These are phyloP conservation scores for Sardina pilchardus DNA, from an alignment of 2,113 vertebrate genomes.

Conservation along the genomic window DNA sequence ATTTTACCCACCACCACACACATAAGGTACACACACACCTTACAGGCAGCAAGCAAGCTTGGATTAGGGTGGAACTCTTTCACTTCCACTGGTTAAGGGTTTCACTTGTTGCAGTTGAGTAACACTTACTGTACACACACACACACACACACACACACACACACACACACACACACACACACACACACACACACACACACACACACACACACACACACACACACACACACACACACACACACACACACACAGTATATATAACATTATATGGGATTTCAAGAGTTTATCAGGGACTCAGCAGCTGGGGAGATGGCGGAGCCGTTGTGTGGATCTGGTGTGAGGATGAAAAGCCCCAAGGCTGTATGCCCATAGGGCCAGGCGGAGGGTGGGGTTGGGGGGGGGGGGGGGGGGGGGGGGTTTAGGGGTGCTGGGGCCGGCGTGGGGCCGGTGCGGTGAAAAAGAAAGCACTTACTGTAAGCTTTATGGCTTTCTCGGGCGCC, in stretches of 20 bases:
- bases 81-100: too few species aligned
- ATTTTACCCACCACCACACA: too few species aligned
- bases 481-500: slow-evolving; percentile 92
- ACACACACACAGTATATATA: neutral
- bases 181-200: neutral
- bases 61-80: too few species aligned
- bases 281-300: neutral
- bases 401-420: slow-evolving; percentile 23
- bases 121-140: too few species aligned
- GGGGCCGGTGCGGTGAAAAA: slow-evolving; percentile 50
- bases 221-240: neutral
- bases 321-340: neutral
- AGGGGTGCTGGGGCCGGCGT: slow-evolving; percentile 35
- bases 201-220: neutral
- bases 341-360: neutral
- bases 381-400: slow-evolving; percentile 4
- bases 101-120: too few species aligned
- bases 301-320: neutral
- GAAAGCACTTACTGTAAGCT: slow-evolving; percentile 87
- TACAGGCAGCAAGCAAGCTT: too few species aligned
- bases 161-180: neutral
- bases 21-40: too few species aligned
- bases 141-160: neutral
- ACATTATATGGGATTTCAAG: neutral
- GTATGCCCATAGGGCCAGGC: neutral